Conservation (phyloP, 2,888 invertebrate species). For the Ptychoptera albimana region DNA sequence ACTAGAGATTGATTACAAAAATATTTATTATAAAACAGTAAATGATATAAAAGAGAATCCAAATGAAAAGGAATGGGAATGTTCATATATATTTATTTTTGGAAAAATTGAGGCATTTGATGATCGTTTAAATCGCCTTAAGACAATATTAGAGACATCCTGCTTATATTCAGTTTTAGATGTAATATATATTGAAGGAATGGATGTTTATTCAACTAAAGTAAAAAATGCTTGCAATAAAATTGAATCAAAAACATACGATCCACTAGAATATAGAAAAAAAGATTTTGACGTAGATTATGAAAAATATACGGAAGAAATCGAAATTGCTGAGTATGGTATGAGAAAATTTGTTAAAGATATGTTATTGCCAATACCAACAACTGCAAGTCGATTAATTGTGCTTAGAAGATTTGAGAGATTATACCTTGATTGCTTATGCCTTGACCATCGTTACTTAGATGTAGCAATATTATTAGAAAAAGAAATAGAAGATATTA, state of each 20-base stretch:
- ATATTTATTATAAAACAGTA: slow-evolving; percentile 42
- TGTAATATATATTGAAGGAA: slow-evolving; percentile 65
- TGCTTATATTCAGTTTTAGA: slow-evolving; percentile 57
- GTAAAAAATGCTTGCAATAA: slow-evolving; percentile 48
- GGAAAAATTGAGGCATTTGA: slow-evolving; percentile 70
- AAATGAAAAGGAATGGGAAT: slow-evolving; percentile 59
- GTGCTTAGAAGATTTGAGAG: slow-evolving; percentile 49
- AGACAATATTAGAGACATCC: slow-evolving; percentile 54
- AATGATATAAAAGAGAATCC: slow-evolving; percentile 49
- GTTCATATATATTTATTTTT: slow-evolving; percentile 79
- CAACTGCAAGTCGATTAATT: slow-evolving; percentile 35
- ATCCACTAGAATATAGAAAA: slow-evolving; percentile 64
- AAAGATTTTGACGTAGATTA: slow-evolving; percentile 62
- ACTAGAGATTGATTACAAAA: slow-evolving; percentile 20
- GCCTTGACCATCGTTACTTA: slow-evolving; percentile 57
- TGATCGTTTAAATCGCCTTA: slow-evolving; percentile 39
- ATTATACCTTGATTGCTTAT: slow-evolving; percentile 51
- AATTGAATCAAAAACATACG: slow-evolving; percentile 57
- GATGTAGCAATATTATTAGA: slow-evolving; percentile 51
- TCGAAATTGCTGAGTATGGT: slow-evolving; percentile 53
- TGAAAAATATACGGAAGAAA: slow-evolving; percentile 47
- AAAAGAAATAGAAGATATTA: slow-evolving; percentile 48
- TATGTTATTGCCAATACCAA: slow-evolving; percentile 28
- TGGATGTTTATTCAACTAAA: slow-evolving; percentile 51
- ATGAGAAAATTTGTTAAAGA: slow-evolving; percentile 54